A percentile compares a stretch with the other conserved stretches of the same genome.
These are phyloP conservation scores for Mobula hypostoma DNA, from an alignment of 2,113 vertebrate species.

Conservation along the genomic window DNA sequence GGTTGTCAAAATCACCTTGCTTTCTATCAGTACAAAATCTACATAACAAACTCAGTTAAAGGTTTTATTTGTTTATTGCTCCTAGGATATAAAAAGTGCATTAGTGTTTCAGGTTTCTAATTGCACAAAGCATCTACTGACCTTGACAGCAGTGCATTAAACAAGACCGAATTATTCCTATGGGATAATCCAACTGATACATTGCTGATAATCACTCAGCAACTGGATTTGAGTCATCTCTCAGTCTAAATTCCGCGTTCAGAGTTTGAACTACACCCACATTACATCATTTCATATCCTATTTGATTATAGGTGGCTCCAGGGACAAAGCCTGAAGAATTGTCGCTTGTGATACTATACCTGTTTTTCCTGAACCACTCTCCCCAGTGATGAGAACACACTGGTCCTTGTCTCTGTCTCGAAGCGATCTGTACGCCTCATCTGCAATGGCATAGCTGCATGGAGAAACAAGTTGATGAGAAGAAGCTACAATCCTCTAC, in stretches of 20 bases:
- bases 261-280: slow-evolving; percentile 9
- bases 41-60: not conserved
- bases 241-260: not conserved
- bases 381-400: slow-evolving; percentile 70
- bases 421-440: slow-evolving; percentile 60
- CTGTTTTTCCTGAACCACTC: slow-evolving; percentile 67
- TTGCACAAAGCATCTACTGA: not conserved
- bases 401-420: slow-evolving; percentile 59
- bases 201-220: slow-evolving; percentile 12
- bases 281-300: not conserved
- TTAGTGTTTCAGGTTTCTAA: not conserved
- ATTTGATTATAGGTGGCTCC: not conserved
- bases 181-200: not conserved
- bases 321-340: not conserved
- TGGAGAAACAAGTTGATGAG: not conserved
- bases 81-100: not conserved
- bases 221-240: not conserved
- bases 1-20: not conserved
- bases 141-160: slow-evolving; percentile 9
- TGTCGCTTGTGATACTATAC: slow-evolving; percentile 42
- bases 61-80: not conserved
- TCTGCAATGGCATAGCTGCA: slow-evolving; percentile 64
- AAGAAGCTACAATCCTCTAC: not conserved
- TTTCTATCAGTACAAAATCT: not conserved
- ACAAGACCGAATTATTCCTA: not conserved